Conservation (phyloP, 2,113 vertebrate species). For the Puffinus mauretanicus region DNA sequence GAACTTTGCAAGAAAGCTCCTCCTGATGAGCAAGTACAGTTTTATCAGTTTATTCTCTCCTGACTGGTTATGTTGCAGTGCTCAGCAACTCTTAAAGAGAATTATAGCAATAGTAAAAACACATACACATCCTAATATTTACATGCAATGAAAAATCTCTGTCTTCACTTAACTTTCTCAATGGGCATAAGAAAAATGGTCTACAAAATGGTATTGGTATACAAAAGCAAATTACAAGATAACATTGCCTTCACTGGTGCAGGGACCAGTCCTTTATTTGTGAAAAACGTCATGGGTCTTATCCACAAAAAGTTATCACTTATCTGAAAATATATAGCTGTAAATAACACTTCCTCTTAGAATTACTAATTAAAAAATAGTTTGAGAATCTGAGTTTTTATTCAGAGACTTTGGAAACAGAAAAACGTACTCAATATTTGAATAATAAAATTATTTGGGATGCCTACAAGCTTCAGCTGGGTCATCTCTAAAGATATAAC, state of each 20-base stretch:
- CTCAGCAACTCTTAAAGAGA: neutral
- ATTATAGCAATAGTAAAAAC: neutral
- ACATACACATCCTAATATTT: neutral
- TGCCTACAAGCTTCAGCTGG: neutral
- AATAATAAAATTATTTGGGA: neutral
- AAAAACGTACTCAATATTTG: neutral
- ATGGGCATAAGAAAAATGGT: neutral
- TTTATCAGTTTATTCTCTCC: neutral
- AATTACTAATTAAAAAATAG: neutral
- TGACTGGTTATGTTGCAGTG: neutral
- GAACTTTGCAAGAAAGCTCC: neutral
- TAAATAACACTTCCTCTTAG: neutral
- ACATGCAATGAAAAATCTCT: neutral
- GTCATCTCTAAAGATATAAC: neutral
- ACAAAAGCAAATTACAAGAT: neutral
- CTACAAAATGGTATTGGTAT: neutral
- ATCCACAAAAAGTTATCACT: neutral
- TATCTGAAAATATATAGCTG: neutral
- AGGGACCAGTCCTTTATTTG: neutral
- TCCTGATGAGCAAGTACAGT: neutral
- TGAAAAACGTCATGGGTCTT: neutral
- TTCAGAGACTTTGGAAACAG: neutral
- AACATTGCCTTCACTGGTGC: neutral
- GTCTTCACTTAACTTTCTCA: neutral
- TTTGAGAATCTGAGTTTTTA: neutral